Conservation (phyloP, 2,113 vertebrate genomes). For the Odocoileus hemionus region DNA sequence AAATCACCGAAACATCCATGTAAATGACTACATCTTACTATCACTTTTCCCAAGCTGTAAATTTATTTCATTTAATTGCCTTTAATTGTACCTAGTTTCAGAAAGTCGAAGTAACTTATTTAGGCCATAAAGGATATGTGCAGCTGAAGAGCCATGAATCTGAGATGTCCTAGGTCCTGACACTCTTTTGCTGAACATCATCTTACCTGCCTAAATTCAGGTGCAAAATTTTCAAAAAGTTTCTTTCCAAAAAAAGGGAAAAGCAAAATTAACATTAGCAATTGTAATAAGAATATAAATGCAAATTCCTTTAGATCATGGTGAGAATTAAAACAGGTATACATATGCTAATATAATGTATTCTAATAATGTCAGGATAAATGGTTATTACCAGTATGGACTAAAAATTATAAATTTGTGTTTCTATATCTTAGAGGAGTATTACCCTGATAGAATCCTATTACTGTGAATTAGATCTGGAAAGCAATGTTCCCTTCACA, state of each 20-base stretch:
- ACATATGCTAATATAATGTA: background rate
- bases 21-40: background rate
- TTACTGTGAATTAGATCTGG: constrained; percentile 42
- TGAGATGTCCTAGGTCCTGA: background rate
- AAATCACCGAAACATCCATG: background rate
- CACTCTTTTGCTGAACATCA: background rate
- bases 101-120: background rate
- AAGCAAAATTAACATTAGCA: background rate
- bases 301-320: background rate
- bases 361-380: background rate
- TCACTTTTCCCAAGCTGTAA: background rate
- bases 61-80: background rate
- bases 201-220: background rate
- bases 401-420: background rate
- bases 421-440: background rate
- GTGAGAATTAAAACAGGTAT: background rate
- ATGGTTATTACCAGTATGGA: background rate
- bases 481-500: constrained; percentile 40
- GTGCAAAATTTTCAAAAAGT: background rate
- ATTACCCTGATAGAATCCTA: background rate
- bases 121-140: background rate
- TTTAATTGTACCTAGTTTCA: background rate
- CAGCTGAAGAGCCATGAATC: background rate
- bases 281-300: background rate
- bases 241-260: background rate